Percentiles rank a stretch among this genome's conserved stretches.
Conservation (phyloP, 1,140 invertebrate species). For the Proctacanthus coquilletti region DNA sequence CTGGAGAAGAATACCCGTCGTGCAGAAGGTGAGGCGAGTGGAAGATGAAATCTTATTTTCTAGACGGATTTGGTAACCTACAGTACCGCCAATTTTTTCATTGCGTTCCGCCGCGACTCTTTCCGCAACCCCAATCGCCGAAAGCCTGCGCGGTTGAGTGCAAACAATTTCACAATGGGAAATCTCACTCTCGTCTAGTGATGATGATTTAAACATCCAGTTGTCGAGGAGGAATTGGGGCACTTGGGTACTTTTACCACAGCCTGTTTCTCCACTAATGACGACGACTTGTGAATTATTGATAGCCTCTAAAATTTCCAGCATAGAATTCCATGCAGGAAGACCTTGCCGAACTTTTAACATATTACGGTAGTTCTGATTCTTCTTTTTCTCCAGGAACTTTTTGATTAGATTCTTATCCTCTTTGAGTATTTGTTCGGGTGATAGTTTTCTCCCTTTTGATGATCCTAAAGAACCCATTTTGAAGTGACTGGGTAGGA, state of each 20-base stretch:
- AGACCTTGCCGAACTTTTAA: constrained; percentile 41
- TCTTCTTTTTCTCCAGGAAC: constrained; percentile 40
- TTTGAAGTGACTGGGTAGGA: constrained; percentile 40
- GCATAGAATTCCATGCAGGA: constrained; percentile 48
- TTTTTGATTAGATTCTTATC: constrained; percentile 41
- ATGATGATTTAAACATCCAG: constrained; percentile 33
- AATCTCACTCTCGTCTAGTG: constrained; percentile 9
- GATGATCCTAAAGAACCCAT: constrained; percentile 31
- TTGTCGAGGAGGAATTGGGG: constrained; percentile 84
- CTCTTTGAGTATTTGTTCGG: constrained; percentile 37
- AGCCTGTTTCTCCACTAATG: constrained; percentile 75
- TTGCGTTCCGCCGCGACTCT: constrained; percentile 74
- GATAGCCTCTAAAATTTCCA: constrained; percentile 47
- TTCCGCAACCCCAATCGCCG: constrained; percentile 82
- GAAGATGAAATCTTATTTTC: constrained; percentile 59
- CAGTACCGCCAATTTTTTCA: constrained; percentile 61
- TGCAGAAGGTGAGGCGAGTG: constrained; percentile 77
- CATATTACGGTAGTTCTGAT: constrained; percentile 45
- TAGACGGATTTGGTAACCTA: constrained; percentile 75
- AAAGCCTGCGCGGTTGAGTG: constrained; percentile 83
- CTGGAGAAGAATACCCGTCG: constrained; percentile 75
- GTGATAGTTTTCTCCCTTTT: constrained; percentile 33
- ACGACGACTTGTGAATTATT: constrained; percentile 52
- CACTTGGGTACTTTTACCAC: constrained; percentile 81
- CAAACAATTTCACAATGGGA: constrained; percentile 52